Evolutionary conservation across 1,140 invertebrate genomes (phyloP).

Genomic region (Heliconius eleuchia): DNA sequence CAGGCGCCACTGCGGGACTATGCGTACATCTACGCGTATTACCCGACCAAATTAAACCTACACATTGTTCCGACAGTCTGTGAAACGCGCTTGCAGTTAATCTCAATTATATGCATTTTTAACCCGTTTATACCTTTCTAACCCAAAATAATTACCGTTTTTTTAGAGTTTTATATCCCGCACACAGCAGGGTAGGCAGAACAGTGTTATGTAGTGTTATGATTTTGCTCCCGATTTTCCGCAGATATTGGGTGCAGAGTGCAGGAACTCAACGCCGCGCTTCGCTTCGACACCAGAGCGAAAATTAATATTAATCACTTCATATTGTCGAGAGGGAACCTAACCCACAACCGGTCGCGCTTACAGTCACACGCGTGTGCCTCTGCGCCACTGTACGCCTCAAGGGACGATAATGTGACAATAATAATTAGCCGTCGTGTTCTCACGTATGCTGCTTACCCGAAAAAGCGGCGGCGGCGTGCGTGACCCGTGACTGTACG

Average conservation of each 20-base stretch:
- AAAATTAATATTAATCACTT: too few relatives aligned
- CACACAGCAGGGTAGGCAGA: too few relatives aligned
- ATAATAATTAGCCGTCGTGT: slow-evolving; percentile 23
- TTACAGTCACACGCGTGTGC: too few relatives aligned
- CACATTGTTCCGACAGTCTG: slow-evolving; percentile 24
- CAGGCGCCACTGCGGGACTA: slow-evolving; percentile 61
- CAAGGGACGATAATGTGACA: slow-evolving; percentile 23
- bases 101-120: slow-evolving; percentile 21
- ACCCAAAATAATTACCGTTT: neutral
- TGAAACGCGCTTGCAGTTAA: slow-evolving; percentile 10
- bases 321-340: too few relatives aligned
- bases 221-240: too few relatives aligned
- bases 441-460: neutral
- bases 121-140: neutral
- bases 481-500: neutral
- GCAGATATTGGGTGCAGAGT: too few relatives aligned
- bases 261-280: too few relatives aligned
- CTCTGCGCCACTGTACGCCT: too few relatives aligned
- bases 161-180: neutral
- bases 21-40: slow-evolving; percentile 60
- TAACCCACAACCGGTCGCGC: too few relatives aligned
- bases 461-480: neutral
- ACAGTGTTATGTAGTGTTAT: too few relatives aligned
- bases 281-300: too few relatives aligned
- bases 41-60: slow-evolving; percentile 42